Conservation (phyloP, 2,797 vertebrate species). For the Neosalanx taihuensis region DNA sequence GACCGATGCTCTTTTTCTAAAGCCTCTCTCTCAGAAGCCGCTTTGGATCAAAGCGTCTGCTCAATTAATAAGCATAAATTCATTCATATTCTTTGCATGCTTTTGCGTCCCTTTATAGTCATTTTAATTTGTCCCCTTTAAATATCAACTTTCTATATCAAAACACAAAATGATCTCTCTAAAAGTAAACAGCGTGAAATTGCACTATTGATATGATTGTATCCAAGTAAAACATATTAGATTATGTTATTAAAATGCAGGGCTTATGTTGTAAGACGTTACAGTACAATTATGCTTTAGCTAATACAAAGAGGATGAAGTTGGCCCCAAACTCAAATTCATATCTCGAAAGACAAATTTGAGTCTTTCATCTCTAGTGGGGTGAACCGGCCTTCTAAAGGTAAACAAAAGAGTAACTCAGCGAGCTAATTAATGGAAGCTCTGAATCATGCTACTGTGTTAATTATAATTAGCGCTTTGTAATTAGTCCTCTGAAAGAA, state of each 20-base stretch:
- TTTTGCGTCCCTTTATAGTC: conserved; percentile 17
- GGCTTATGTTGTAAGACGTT: conserved; percentile 32
- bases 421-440: conserved; percentile 62
- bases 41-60: no score
- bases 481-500: conserved; percentile 66
- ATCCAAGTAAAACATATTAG: conserved; percentile 27
- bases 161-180: conserved; percentile 30
- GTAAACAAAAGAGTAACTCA: conserved; percentile 61
- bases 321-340: conserved; percentile 42
- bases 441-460: conserved; percentile 52
- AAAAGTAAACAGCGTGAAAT: conserved; percentile 21
- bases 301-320: conserved; percentile 38
- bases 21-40: conserved; percentile 40
- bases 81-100: not conserved
- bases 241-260: conserved; percentile 28
- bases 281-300: conserved; percentile 30
- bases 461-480: conserved; percentile 69
- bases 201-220: conserved; percentile 19
- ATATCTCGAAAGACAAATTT: conserved; percentile 51
- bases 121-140: conserved; percentile 39
- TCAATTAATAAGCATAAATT: not conserved
- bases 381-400: conserved; percentile 35
- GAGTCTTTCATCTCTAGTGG: conserved; percentile 43
- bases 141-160: conserved; percentile 38
- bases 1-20: conserved; percentile 37